A percentile compares a stretch with the other conserved stretches of the same genome.
Evolutionary conservation across 2,888 invertebrate species (phyloP).

Genomic region (Caenorhabditis wallacei): DNA sequence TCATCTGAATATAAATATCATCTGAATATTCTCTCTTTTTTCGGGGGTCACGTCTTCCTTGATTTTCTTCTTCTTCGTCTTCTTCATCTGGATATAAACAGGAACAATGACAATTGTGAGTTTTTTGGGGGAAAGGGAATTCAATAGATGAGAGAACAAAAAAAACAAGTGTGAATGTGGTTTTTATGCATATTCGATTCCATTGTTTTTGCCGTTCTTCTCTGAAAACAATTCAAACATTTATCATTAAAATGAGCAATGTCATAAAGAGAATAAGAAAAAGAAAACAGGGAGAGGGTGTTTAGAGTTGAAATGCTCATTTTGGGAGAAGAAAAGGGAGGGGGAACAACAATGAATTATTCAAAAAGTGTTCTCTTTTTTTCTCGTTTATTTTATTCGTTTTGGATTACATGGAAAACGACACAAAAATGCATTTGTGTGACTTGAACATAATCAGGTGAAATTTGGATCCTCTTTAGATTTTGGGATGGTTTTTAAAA

Average conservation of each 20-base stretch:
- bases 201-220: neutral
- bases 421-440: no score
- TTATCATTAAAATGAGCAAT: no score
- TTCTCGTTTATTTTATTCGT: neutral
- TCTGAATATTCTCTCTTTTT: neutral
- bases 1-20: neutral
- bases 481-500: no score
- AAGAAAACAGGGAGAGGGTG: neutral
- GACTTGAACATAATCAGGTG: no score
- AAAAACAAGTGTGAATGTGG: constrained; percentile 47
- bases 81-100: constrained; percentile 2
- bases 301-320: constrained; percentile 25
- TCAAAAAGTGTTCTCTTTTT: constrained; percentile 7
- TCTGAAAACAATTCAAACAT: no score
- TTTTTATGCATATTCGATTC: constrained; percentile 13
- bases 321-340: neutral
- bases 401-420: neutral
- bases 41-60: neutral
- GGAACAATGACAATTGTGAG: constrained; percentile 54
- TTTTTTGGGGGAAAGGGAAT: no score
- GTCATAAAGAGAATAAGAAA: no score
- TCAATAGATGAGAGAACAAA: no score
- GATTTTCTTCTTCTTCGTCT: constrained; percentile 17
- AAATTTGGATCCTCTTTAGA: no score
- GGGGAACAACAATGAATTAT: constrained; percentile 38